Evolutionary conservation across 2,888 invertebrate genomes (phyloP), one percentile per base, ranked within the genome.

Genomic region (Polia nebulosa): DNA sequence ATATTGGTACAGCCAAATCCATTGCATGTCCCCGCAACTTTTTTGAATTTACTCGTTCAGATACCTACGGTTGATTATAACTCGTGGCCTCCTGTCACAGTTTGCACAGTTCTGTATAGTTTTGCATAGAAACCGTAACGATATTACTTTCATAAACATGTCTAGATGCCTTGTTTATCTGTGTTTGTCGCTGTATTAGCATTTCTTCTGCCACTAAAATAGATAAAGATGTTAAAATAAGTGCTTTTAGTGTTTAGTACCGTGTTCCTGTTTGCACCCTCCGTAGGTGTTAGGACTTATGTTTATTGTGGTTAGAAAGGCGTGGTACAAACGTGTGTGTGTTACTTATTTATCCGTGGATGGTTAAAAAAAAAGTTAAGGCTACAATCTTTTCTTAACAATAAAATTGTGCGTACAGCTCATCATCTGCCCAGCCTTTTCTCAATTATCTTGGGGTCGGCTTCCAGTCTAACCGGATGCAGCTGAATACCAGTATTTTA

Each of bases 201-300:
- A 80, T 82, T 69, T 82, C 67, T 69, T 72, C 67, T 80, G 53
- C 51, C 36, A 60, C 55, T 72, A 51, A 70, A 70, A 71, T 66
- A 82, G 80, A 81, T 80, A 82, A 76, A 76, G 29, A 65, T 78
- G 80, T 80, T 76, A 65, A 72, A 78, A 64, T 63, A 64, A 78
- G 52, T 62, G 71, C 49, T 63, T 76, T 67, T 64, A 63, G 66
- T 53, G 60, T 63, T 53, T 34, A 49, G 27, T 53, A 17, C 11
- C 53, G 45, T 29, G 47, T 68, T 60, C 41, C 59, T 79, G 59
- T 67, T 79, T 56, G 25, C 68, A 53, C 27, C 56, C 44, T 79
- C 11, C 29, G 34, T 51, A 25, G 39, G 45, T 57, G 60, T 75
- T 41, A 61, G 20, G 53, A 22, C 2, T 58, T 29, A 41, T 78